Evolutionary conservation across 2,113 vertebrate species (phyloP), one percentile per base, ranked within the genome.

Genomic region (Bos indicus): DNA sequence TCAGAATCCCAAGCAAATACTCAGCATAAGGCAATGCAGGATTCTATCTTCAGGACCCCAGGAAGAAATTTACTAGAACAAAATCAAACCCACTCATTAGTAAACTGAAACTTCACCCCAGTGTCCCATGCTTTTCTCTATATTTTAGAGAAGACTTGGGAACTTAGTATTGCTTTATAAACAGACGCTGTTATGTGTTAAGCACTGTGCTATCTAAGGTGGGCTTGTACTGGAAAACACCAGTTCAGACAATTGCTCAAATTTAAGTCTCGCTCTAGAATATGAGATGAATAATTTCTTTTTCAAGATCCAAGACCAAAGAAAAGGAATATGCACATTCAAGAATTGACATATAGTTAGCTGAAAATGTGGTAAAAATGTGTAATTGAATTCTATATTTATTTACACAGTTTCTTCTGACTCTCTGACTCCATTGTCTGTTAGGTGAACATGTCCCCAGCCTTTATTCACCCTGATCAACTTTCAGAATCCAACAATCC

Each of bases 31-130:
- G 33, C 81, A 87, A 74, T 25, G 25, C 46, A 59, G 3, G 71
- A 26, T 77, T 96, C 90, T 67, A 56, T 90, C 43, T 77, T 88
- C 19, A 95, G 78, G 62, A 95, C 54, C 74, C 77, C 59, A 84
- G 94, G 78, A 93, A 92, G 28, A 96, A 78, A 30, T 26, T 91
- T 54, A 78, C 88, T 85, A 94, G 60, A 95, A 87, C 30, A 92
- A 95, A 97, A 57, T 5, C 81, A 96, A 93, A 46, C 7, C 81
- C 16, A 46, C 28, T 62, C 36, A 81, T 74, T 82, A 92, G 11
- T 10, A 88, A 62, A 51, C 26, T 71, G 67, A 96, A 96, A 46
- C 17, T 5, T 51, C 36, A 48, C 40, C 5, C 21, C 40, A 23
- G 2, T 15, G 40, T 71, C n/a, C 52, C 36, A 57, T 0, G 46